These are phyloP conservation scores for Crioceris asparagi DNA, from an alignment of 2,888 invertebrate genomes.

Conservation along the genomic window DNA sequence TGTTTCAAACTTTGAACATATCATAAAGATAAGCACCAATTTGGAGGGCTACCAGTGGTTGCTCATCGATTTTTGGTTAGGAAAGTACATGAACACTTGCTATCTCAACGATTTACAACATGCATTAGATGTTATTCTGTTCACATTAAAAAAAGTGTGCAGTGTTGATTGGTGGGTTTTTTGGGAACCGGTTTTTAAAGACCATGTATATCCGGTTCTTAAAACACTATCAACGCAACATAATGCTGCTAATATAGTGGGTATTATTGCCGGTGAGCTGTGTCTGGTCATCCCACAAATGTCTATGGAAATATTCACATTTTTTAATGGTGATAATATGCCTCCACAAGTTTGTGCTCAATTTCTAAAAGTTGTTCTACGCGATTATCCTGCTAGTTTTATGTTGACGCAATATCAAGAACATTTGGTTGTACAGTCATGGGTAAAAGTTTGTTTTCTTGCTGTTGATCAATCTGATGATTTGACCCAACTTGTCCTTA, in stretches of 20 bases:
- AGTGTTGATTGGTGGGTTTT: slow-evolving; percentile 23
- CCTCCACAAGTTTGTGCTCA: slow-evolving; percentile 23
- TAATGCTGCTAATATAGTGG: slow-evolving; percentile 23
- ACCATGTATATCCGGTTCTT: slow-evolving; percentile 26
- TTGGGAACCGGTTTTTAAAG: slow-evolving; percentile 29
- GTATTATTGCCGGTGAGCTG: slow-evolving; percentile 30
- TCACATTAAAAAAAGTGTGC: slow-evolving; percentile 23
- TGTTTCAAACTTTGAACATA: slow-evolving; percentile 23
- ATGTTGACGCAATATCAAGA: slow-evolving; percentile 25
- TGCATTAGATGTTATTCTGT: slow-evolving; percentile 25
- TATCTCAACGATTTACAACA: slow-evolving; percentile 27
- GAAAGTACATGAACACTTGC: slow-evolving; percentile 29
- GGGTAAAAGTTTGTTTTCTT: slow-evolving; percentile 31
- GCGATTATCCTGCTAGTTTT: slow-evolving; percentile 22
- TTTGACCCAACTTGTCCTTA: slow-evolving; percentile 26
- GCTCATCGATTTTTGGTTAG: slow-evolving; percentile 32
- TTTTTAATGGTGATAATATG: slow-evolving; percentile 25
- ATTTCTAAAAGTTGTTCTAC: slow-evolving; percentile 26
- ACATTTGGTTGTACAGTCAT: slow-evolving; percentile 27
- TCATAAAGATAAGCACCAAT: slow-evolving; percentile 25
- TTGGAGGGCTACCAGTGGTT: slow-evolving; percentile 29
- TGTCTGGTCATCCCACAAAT: slow-evolving; percentile 19
- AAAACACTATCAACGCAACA: slow-evolving; percentile 22
- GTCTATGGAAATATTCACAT: slow-evolving; percentile 22
- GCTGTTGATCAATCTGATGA: slow-evolving; percentile 21